Percentiles rank a stretch among this genome's conserved stretches.
Evolutionary conservation across 1,140 invertebrate species (phyloP).

Genomic region (Aleiodes sp.): DNA sequence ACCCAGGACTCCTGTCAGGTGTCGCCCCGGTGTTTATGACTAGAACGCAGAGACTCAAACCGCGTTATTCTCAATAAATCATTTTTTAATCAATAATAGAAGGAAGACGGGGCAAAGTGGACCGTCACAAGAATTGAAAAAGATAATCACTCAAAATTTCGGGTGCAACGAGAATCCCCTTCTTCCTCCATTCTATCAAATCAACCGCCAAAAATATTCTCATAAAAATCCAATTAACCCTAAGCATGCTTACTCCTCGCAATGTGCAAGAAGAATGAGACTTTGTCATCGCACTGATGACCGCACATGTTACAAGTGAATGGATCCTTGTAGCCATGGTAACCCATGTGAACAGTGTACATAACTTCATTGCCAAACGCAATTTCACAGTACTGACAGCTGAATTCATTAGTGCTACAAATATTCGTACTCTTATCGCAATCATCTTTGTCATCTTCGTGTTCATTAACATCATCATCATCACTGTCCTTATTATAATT

Average conservation of each 20-base stretch:
- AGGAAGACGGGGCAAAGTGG: not conserved
- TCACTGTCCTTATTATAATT: too few species aligned
- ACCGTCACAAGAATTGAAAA: too few species aligned
- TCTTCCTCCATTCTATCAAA: too few species aligned
- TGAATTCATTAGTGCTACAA: constrained; percentile 58
- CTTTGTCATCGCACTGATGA: constrained; percentile 79
- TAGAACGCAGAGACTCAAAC: constrained; percentile 37
- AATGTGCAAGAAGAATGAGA: constrained; percentile 93
- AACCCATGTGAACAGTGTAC: constrained; percentile 96
- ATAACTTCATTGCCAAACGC: constrained; percentile 89
- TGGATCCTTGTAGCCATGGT: constrained; percentile 89
- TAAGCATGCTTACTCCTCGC: constrained; percentile 82
- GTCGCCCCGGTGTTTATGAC: constrained; percentile 37
- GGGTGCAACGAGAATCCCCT: too few species aligned
- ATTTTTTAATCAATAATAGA: not conserved
- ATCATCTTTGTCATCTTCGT: constrained; percentile 35
- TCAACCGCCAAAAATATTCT: not conserved
- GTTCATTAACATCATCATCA: constrained; percentile 55
- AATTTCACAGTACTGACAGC: constrained; percentile 90
- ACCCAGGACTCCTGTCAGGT: constrained; percentile 33
- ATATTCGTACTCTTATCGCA: constrained; percentile 41
- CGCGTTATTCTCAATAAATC: not conserved
- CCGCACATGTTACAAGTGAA: constrained; percentile 97
- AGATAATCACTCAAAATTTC: too few species aligned
- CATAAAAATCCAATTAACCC: constrained; percentile 38